Conservation (phyloP, 2,797 vertebrate genomes). For the Leptoclinus maculatus region DNA sequence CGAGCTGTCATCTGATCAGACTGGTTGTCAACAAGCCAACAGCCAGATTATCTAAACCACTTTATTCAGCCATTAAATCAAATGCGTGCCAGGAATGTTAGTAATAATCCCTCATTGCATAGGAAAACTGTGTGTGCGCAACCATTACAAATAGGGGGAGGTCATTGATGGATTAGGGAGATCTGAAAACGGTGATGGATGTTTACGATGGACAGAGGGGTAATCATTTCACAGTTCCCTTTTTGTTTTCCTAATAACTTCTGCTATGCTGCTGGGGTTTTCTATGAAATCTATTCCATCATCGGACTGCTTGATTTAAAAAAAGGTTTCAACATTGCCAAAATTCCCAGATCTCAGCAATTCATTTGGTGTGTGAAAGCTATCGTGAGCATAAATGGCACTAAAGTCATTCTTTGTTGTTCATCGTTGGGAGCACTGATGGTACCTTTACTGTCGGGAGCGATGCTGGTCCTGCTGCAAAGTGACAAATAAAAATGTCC, state of each 20-base stretch:
- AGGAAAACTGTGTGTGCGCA: neutral
- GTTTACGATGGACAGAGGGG: neutral
- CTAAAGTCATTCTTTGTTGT: neutral
- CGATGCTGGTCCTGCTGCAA: constrained; percentile 2
- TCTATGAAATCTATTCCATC: neutral
- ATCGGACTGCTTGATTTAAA: neutral
- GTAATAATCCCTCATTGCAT: constrained; percentile 2
- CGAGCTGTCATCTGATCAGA: neutral
- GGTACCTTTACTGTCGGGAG: neutral
- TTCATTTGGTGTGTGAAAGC: neutral
- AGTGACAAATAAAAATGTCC: neutral
- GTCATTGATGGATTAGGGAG: neutral
- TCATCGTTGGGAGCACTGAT: neutral
- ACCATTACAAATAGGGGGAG: neutral
- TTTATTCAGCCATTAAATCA: neutral
- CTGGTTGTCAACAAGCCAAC: neutral
- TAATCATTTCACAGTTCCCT: neutral
- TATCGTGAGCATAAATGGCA: neutral
- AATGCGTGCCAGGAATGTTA: neutral
- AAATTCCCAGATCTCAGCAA: neutral
- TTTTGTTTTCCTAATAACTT: constrained; percentile 1
- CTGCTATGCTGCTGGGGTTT: neutral
- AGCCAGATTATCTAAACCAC: neutral
- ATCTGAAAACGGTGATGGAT: neutral
- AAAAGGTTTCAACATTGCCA: neutral